A percentile compares a stretch with the other conserved stretches of the same genome.
These are phyloP conservation scores for Poecile atricapillus DNA, from an alignment of 2,113 vertebrate genomes.

Conservation along the genomic window DNA sequence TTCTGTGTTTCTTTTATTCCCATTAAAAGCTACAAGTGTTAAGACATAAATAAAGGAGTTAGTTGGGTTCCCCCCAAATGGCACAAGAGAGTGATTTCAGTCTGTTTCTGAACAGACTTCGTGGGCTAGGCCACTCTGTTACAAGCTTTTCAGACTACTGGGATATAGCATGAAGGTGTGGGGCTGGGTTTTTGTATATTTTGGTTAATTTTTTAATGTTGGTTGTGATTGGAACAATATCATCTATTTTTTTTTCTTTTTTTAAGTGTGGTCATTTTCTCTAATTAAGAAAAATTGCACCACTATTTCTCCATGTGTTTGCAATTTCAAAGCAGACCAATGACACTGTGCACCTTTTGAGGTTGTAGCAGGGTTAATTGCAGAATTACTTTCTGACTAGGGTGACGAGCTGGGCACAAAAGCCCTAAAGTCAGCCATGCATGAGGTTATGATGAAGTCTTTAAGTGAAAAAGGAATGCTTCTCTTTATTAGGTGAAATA, in stretches of 20 bases:
- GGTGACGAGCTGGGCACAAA: not conserved
- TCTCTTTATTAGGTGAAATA: not conserved
- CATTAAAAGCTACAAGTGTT: not conserved
- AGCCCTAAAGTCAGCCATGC: not conserved
- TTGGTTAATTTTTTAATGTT: not conserved
- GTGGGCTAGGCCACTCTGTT: not conserved
- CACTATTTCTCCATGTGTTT: not conserved
- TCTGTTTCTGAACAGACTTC: not conserved
- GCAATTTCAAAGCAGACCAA: not conserved
- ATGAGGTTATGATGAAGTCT: rapidly evolving
- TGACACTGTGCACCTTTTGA: not conserved
- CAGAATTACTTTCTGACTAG: not conserved
- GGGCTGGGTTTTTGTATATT: not conserved
- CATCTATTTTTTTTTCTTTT: not conserved
- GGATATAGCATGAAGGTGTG: not conserved
- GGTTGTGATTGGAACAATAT: not conserved
- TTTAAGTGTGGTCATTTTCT: not conserved
- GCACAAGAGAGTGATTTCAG: not conserved
- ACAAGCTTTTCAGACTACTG: not conserved
- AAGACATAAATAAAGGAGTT: not conserved
- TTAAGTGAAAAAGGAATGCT: not conserved
- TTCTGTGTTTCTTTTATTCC: not conserved
- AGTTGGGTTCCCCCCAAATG: not conserved
- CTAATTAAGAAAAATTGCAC: not conserved
- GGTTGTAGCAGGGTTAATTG: not conserved